Base-by-base conservation (phyloP, 2,888 invertebrate species). In the Palloptera scutellata region DNA sequence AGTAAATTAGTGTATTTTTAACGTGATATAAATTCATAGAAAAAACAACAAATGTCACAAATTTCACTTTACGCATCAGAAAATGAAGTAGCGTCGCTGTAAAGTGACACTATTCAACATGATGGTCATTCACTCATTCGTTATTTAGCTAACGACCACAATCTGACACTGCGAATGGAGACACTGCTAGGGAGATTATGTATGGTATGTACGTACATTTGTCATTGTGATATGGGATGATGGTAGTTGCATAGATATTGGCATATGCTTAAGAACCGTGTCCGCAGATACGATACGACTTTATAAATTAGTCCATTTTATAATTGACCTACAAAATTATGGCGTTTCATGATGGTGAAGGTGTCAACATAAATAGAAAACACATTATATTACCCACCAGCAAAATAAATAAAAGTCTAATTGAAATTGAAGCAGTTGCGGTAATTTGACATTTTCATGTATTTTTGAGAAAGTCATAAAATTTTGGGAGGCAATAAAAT, bases 1-100 rank as follows among this genome's bases (percentile, higher is more conserved):
- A 79, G 79, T 77, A 79, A 78, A 78, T 78, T 78, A 78, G 78
- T 75, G 76, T 74, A 73, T 69, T 53, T 53, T 41, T 63, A 55
- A 55, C 54, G 63, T 19, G 43, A 58, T 15, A 15, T 30, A 17
- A 58, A 58, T 43, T 15, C 48, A 30, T 6, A 48, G 12, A 15
- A 58, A 42, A 55, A 13, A 41, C 15, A 20, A 45, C 60, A 45
- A 45, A 62, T 48, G 48, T 15, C n/a, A 15, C 48, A 13, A 58
- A 51, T 64, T 64, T 58, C 51, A 51, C 51, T 64, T 57, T 52
- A 64, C 64, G 64, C 64, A 58, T 64, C 54, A 53, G 62, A 30
- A 62, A 51, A 51, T 30, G 61, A 30, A 13, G 40, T 51, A 19
- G 63, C 54, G 63, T 63, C 48, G 15, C 2, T 11, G 13, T 10